Conservation (phyloP, 2,113 vertebrate species). For the Equus przewalskii region DNA sequence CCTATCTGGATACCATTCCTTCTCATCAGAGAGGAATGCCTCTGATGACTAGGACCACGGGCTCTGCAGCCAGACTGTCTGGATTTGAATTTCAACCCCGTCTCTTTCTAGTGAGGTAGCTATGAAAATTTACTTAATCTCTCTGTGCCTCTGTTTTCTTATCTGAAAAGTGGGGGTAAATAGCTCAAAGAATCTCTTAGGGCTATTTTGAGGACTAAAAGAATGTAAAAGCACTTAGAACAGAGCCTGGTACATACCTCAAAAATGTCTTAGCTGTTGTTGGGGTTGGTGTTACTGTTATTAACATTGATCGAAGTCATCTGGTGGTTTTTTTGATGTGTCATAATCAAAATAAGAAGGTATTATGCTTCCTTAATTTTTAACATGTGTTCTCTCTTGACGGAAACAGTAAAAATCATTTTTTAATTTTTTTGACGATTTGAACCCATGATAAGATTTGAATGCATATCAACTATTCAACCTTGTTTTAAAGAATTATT, state of each 20-base stretch:
- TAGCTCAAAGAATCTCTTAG: neutral
- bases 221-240: neutral
- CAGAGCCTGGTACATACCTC: neutral
- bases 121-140: neutral
- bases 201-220: neutral
- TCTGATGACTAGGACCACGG: neutral
- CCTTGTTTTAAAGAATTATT: neutral
- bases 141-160: neutral
- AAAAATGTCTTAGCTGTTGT: neutral
- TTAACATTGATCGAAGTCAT: neutral
- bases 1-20: neutral
- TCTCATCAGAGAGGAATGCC: neutral
- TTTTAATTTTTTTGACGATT: neutral
- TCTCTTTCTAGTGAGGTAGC: neutral
- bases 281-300: neutral
- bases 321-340: neutral
- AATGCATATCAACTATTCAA: neutral
- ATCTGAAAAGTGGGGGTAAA: conserved; percentile 14
- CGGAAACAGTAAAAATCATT: neutral
- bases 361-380: neutral
- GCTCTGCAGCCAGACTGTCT: neutral
- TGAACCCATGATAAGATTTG: neutral
- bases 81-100: neutral
- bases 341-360: neutral
- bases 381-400: neutral